Evolutionary conservation across 1,140 invertebrate species (phyloP).

Genomic region (Ylistrum balloti): DNA sequence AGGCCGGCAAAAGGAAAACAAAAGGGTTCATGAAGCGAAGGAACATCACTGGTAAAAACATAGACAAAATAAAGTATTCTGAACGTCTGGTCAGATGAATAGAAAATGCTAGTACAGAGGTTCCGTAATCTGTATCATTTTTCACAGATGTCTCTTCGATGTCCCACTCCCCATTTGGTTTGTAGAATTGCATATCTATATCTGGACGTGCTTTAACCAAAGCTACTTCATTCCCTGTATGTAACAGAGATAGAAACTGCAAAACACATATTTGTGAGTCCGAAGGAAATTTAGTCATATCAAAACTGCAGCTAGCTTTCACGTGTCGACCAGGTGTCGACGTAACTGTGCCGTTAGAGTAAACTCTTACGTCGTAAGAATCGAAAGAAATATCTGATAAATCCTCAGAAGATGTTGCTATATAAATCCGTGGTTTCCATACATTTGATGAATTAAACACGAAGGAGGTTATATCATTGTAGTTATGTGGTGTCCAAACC

Average conservation of each 20-base stretch:
- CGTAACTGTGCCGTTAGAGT: neutral
- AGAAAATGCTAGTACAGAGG: conserved; percentile 41
- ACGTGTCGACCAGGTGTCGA: neutral
- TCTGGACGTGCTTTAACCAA: neutral
- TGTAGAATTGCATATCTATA: conserved; percentile 42
- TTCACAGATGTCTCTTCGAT: neutral
- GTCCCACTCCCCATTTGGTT: conserved; percentile 50
- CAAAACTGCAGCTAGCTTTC: conserved; percentile 68
- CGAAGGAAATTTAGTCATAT: conserved; percentile 64
- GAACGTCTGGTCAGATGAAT: conserved; percentile 49
- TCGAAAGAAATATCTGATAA: neutral
- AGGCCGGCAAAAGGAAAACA: conserved; percentile 85
- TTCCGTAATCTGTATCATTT: neutral
- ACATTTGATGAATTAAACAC: neutral
- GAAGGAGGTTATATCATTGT: neutral
- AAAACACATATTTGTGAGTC: neutral
- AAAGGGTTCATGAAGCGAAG: conserved; percentile 84
- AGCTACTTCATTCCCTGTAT: too few relatives aligned
- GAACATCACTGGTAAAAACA: conserved; percentile 85
- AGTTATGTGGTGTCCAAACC: neutral
- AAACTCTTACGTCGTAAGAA: neutral
- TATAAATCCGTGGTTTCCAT: neutral
- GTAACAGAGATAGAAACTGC: too few relatives aligned
- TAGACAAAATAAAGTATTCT: conserved; percentile 83
- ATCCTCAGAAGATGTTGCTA: neutral